phyloP scores from a whole-genome alignment of 2,888 invertebrate species.

The Caenorhabditis sp. region DNA sequence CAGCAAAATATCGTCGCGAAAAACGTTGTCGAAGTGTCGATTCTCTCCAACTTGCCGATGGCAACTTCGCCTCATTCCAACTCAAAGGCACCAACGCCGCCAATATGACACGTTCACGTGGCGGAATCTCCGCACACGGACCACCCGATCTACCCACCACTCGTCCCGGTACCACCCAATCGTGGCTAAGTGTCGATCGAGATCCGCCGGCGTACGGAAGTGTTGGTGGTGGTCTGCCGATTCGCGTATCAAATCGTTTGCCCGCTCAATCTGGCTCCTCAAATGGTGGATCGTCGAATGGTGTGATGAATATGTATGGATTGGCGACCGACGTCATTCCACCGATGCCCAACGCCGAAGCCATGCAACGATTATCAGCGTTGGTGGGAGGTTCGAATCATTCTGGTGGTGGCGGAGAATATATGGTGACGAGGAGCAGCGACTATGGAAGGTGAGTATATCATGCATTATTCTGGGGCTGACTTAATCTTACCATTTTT shows the following conservation, averaged over 20 bases:
- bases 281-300: too few relatives aligned
- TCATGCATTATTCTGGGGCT: too few relatives aligned
- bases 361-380: slow-evolving; percentile 48
- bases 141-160: slow-evolving; percentile 21
- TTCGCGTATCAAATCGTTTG: too few relatives aligned
- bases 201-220: slow-evolving; percentile 56
- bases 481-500: too few relatives aligned
- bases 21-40: slow-evolving; percentile 60
- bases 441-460: too few relatives aligned
- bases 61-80: slow-evolving; percentile 66
- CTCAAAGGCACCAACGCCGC: slow-evolving; percentile 54
- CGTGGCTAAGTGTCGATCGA: slow-evolving; percentile 57
- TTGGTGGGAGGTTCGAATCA: slow-evolving; percentile 43
- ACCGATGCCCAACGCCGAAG: slow-evolving; percentile 43
- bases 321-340: slow-evolving; percentile 65
- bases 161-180: slow-evolving; percentile 68
- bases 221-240: slow-evolving; percentile 27
- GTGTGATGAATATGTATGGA: slow-evolving; percentile 60
- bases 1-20: slow-evolving; percentile 53
- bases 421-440: too few relatives aligned
- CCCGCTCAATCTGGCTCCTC: too few relatives aligned
- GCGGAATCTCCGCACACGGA: too few relatives aligned
- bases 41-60: slow-evolving; percentile 68
- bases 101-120: slow-evolving; percentile 41
- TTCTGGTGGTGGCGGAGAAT: neutral